phyloP scores from a whole-genome alignment of 2,113 vertebrate genomes.

The Suricata suricatta region DNA sequence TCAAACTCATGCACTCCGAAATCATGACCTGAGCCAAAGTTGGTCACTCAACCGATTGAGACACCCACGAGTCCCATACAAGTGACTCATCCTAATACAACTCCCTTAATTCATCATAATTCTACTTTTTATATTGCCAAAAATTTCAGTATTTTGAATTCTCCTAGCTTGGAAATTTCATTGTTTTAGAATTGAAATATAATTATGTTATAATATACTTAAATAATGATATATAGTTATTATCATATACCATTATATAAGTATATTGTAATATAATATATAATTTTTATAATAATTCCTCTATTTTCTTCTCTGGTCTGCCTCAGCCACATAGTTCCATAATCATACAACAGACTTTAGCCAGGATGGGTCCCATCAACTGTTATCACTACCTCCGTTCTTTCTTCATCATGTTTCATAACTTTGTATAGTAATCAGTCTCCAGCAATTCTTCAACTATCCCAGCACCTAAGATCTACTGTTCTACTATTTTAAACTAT shows the following conservation, averaged over 20 bases:
- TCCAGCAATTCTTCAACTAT: background rate
- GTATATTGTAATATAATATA: background rate
- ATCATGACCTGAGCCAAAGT: no score
- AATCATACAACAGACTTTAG: no score
- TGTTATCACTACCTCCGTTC: background rate
- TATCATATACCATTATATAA: background rate
- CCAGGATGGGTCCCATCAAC: background rate
- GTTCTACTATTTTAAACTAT: background rate
- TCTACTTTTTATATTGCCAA: background rate
- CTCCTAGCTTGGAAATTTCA: background rate
- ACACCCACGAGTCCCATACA: background rate
- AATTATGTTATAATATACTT: background rate
- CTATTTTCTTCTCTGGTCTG: background rate
- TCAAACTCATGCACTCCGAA: no score
- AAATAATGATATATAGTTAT: background rate
- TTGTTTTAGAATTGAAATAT: background rate
- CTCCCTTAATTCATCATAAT: background rate
- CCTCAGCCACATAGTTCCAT: background rate
- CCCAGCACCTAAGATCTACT: background rate
- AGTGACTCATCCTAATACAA: background rate
- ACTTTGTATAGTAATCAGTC: background rate
- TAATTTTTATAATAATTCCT: background rate
- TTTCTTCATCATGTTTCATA: background rate
- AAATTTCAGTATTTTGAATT: background rate
- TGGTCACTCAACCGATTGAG: no score